A percentile compares a stretch with the other conserved stretches of the same genome.
Evolutionary conservation across 2,888 invertebrate species (phyloP).

Genomic region (Melikaiella ostensackeni): DNA sequence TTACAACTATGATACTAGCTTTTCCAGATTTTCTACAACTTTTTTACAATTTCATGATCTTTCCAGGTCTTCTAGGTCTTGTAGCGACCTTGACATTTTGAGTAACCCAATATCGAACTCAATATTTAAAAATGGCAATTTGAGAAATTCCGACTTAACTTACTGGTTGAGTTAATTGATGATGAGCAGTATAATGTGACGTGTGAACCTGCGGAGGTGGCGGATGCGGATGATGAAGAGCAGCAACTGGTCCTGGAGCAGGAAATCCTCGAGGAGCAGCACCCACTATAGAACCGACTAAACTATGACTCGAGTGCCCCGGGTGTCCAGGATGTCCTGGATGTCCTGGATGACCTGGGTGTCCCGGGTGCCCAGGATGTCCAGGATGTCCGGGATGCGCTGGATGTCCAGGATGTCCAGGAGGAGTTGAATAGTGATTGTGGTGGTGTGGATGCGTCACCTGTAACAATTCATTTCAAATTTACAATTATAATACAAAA

Average conservation of each 20-base stretch:
- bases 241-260: constrained; percentile 70
- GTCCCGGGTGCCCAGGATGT: constrained; percentile 62
- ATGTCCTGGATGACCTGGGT: constrained; percentile 65
- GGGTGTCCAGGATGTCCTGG: constrained; percentile 68
- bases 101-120: not conserved
- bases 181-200: constrained; percentile 69
- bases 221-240: constrained; percentile 69
- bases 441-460: constrained; percentile 69
- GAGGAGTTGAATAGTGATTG: constrained; percentile 68
- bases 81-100: no score
- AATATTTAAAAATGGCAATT: not conserved
- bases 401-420: constrained; percentile 67
- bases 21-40: no score
- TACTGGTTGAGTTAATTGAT: constrained; percentile 74
- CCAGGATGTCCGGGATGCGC: constrained; percentile 66
- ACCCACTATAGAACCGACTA: constrained; percentile 68
- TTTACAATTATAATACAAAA: not conserved
- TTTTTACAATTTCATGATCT: no score
- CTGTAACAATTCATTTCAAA: constrained; percentile 35
- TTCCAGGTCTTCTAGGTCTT: no score
- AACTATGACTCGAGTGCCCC: constrained; percentile 68
- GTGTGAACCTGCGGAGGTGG: constrained; percentile 72
- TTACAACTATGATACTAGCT: no score
- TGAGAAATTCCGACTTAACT: not conserved
- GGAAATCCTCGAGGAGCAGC: constrained; percentile 72